These are phyloP conservation scores for Stictonetta naevosa DNA, from an alignment of 2,113 vertebrate genomes.

Conservation along the genomic window DNA sequence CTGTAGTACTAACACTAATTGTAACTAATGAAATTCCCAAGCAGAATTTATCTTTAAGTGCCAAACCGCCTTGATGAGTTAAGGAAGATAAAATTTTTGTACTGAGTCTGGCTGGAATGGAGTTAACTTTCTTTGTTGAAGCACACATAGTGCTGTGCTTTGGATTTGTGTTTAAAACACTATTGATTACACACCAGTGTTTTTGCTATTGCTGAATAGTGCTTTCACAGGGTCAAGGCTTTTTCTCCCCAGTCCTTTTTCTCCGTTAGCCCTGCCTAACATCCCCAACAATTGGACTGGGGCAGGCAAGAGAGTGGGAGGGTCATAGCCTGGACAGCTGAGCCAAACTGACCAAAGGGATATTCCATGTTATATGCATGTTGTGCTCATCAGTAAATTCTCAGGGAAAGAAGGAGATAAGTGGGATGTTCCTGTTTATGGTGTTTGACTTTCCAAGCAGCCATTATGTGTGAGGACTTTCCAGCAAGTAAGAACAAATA, in stretches of 20 bases:
- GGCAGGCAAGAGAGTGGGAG: neutral
- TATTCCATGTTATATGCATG: neutral
- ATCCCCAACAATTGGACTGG: neutral
- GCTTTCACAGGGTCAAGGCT: neutral
- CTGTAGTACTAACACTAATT: neutral
- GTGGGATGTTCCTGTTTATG: neutral
- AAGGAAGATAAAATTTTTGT: neutral
- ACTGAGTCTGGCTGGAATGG: neutral
- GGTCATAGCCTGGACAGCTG: neutral
- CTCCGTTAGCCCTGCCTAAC: neutral
- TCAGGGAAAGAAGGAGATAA: neutral
- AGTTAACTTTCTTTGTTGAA: neutral
- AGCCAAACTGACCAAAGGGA: fast-evolving
- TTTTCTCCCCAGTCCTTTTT: neutral
- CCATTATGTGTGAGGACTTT: neutral
- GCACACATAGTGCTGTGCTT: neutral
- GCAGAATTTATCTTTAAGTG: neutral
- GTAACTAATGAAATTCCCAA: neutral
- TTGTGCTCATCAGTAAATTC: neutral
- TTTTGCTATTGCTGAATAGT: neutral
- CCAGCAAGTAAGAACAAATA: neutral
- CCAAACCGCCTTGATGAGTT: neutral
- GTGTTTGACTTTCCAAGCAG: neutral
- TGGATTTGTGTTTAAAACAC: neutral
- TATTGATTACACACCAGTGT: neutral